These are phyloP conservation scores for Sphaerophoria rueppellii DNA, from an alignment of 2,888 invertebrate genomes.

Conservation along the genomic window DNA sequence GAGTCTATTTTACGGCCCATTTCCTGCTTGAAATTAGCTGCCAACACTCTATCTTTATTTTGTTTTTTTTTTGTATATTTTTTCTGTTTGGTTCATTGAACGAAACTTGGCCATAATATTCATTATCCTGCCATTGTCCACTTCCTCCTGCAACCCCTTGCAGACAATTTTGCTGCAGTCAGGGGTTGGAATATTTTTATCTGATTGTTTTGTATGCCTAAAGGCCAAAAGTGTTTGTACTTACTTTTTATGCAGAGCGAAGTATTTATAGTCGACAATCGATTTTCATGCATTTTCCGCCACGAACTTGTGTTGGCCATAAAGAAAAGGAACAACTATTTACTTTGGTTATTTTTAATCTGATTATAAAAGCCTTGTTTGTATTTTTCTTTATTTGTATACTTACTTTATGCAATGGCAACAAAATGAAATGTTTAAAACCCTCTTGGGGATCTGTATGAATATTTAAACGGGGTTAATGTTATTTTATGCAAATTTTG, in stretches of 20 bases:
- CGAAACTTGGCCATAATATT: conserved; percentile 43
- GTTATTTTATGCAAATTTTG: conserved; percentile 51
- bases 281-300: conserved; percentile 41
- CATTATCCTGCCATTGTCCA: neutral
- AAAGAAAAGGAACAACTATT: conserved; percentile 33
- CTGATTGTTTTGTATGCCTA: conserved; percentile 4
- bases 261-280: conserved; percentile 40
- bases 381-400: neutral
- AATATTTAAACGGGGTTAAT: conserved; percentile 24
- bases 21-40: conserved; percentile 59
- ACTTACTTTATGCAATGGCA: too few relatives aligned
- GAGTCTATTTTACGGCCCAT: conserved; percentile 25
- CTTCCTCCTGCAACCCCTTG: neutral
- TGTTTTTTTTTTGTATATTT: neutral
- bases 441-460: neutral
- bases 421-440: neutral
- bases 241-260: neutral
- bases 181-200: conserved; percentile 1
- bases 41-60: conserved; percentile 42
- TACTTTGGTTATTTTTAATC: conserved; percentile 44
- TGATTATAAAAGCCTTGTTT: conserved; percentile 24
- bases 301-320: neutral
- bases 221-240: conserved; percentile 21
- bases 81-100: conserved; percentile 64
- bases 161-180: neutral